Conservation (phyloP, 2,888 invertebrate species). For the Drosophila kanekoi region DNA sequence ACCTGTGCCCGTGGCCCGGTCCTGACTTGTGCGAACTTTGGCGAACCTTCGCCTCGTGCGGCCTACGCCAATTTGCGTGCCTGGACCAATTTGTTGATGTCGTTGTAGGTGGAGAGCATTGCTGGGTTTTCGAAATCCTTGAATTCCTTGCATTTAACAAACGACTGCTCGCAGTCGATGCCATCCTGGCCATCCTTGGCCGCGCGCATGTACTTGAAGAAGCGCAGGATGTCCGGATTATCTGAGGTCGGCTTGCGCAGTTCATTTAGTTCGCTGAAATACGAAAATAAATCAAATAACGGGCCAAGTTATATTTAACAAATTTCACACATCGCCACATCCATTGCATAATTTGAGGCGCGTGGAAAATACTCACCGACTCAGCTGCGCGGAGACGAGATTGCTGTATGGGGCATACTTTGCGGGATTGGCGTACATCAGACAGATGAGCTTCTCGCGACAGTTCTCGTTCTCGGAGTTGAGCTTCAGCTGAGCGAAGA, state of each 20-base stretch:
- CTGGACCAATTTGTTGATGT: constrained; percentile 94
- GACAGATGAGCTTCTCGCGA: constrained; percentile 92
- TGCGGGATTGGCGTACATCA: constrained; percentile 95
- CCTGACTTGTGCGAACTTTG: constrained; percentile 59
- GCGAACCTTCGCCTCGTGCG: neutral
- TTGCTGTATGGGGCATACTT: constrained; percentile 96
- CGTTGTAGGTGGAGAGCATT: constrained; percentile 94
- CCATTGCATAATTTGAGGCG: constrained; percentile 64
- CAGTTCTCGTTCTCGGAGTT: constrained; percentile 89
- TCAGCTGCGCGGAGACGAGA: constrained; percentile 93
- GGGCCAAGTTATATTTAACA: constrained; percentile 1
- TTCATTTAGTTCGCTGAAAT: constrained; percentile 92
- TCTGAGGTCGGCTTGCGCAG: constrained; percentile 93
- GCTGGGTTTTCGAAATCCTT: constrained; percentile 90
- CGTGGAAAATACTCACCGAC: constrained; percentile 87
- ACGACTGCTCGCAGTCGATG: constrained; percentile 89
- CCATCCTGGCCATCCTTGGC: constrained; percentile 95
- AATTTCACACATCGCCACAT: constrained; percentile 1
- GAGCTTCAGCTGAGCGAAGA: constrained; percentile 91
- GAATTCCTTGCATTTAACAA: constrained; percentile 89
- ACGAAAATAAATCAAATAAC: constrained; percentile 22
- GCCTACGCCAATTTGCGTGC: constrained; percentile 87
- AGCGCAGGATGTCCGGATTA: constrained; percentile 94
- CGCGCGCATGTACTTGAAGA: constrained; percentile 96
- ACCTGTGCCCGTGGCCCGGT: constrained; percentile 26